These are phyloP conservation scores for Eulithis testata DNA, from an alignment of 2,888 invertebrate species.

Conservation along the genomic window DNA sequence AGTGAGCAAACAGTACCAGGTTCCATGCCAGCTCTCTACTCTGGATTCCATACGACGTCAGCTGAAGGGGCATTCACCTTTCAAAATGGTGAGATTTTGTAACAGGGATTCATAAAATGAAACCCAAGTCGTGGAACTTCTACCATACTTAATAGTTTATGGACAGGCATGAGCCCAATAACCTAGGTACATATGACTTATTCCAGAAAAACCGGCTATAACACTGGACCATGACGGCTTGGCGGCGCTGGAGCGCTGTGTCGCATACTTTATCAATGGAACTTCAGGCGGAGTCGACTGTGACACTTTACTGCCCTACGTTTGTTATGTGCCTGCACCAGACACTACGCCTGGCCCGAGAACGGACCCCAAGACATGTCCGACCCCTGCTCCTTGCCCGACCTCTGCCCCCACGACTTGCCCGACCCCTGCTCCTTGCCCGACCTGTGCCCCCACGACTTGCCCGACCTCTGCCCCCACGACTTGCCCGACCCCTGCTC, in stretches of 20 bases:
- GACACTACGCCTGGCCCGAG: neutral
- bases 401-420: no score
- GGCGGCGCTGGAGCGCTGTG: slow-evolving; percentile 1
- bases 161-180: no score
- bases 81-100: neutral
- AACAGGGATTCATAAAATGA: neutral
- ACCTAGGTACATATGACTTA: neutral
- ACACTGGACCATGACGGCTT: slow-evolving; percentile 1
- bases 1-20: neutral
- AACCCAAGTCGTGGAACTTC: no score
- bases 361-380: neutral
- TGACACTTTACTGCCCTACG: slow-evolving; percentile 1
- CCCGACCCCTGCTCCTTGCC: no score
- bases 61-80: slow-evolving; percentile 1
- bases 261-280: neutral
- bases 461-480: neutral
- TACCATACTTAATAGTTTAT: no score
- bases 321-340: slow-evolving; percentile 1
- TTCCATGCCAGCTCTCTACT: neutral
- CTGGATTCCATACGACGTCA: neutral
- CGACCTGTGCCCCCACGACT: neutral
- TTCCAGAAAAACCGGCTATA: slow-evolving; percentile 1
- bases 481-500: neutral
- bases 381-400: neutral
- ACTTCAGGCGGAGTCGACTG: slow-evolving; percentile 1